A percentile compares a stretch with the other conserved stretches of the same genome.
Evolutionary conservation across 64 coral and sea anemone species (phyloP).

Genomic region (Montipora efflorescens): DNA sequence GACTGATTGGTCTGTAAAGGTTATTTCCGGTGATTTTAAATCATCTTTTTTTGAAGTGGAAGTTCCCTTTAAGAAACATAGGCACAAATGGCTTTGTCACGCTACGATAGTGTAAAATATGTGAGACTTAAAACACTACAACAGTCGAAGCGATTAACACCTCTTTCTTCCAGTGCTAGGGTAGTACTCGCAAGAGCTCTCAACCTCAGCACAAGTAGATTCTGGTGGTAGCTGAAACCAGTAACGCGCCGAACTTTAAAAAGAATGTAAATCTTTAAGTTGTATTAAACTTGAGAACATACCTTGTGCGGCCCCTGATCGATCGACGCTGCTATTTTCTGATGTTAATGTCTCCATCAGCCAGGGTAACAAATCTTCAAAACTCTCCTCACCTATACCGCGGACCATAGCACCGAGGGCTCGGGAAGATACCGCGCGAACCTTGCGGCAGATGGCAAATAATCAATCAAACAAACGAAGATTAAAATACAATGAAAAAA

Average conservation of each 20-base stretch:
- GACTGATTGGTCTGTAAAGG: no score
- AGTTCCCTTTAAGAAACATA: no score
- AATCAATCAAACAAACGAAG: background rate
- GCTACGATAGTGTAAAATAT: no score
- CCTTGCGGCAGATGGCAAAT: conserved; percentile 28
- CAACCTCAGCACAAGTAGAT: background rate
- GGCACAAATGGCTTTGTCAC: no score
- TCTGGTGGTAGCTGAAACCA: background rate
- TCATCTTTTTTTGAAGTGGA: no score
- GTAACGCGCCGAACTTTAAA: background rate
- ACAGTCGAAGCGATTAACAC: no score
- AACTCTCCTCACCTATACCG: conserved; percentile 97
- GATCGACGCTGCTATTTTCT: conserved; percentile 92
- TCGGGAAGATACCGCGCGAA: conserved; percentile 88
- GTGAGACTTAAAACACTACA: no score
- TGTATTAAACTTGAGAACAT: background rate
- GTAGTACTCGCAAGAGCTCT: background rate
- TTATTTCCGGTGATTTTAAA: no score
- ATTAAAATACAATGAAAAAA: background rate
- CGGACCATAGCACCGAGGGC: conserved; percentile 96
- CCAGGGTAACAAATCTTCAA: conserved; percentile 91
- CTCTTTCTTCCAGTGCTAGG: no score
- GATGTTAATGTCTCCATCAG: conserved; percentile 89
- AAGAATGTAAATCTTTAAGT: no score
- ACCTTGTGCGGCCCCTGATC: conserved; percentile 97